phyloP scores from a whole-genome alignment of 2,113 vertebrate species.

The Enhydra lutris region DNA sequence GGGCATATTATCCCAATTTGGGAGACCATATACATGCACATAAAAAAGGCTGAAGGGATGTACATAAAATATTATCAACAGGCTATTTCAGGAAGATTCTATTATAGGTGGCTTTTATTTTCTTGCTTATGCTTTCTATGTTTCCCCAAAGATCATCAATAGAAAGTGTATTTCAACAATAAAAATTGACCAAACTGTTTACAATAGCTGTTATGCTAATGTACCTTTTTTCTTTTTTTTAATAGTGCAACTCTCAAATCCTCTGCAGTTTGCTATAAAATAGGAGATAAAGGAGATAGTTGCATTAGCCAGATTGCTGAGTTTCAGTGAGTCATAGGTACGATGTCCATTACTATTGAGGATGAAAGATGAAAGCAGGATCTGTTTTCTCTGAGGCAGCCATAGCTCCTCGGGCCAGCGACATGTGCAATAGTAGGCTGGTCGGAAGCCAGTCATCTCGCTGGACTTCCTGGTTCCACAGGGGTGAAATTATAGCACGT shows the following conservation, averaged over 20 bases:
- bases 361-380: neutral
- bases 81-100: neutral
- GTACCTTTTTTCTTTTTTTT: neutral
- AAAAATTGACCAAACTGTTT: neutral
- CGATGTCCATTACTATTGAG: neutral
- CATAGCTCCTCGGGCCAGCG: neutral
- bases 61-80: neutral
- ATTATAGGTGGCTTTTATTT: neutral
- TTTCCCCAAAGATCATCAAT: neutral
- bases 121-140: neutral
- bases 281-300: neutral
- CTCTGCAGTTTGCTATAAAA: neutral
- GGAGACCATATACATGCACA: neutral
- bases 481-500: neutral
- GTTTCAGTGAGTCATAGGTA: neutral
- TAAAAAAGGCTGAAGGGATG: neutral
- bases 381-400: neutral
- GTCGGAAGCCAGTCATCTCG: neutral
- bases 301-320: neutral
- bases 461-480: neutral
- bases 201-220: neutral
- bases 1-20: neutral
- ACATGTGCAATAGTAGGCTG: neutral
- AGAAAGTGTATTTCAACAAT: slow-evolving; percentile 14
- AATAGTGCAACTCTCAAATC: neutral